phyloP scores from a whole-genome alignment of 2,888 invertebrate species.

The Coleophora deauratella region DNA sequence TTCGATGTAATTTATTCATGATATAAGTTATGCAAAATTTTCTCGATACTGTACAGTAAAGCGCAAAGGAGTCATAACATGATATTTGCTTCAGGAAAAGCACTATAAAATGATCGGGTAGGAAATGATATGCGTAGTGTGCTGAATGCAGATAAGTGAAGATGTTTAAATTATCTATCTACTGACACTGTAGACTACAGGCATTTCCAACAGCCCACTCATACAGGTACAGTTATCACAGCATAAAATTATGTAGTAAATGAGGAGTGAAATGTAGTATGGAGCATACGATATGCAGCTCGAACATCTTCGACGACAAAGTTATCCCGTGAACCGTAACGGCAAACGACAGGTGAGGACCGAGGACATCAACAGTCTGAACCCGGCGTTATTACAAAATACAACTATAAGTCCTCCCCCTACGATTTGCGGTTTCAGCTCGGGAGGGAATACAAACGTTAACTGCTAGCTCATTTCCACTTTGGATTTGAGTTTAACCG shows the following conservation, averaged over 20 bases:
- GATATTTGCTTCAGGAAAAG: neutral
- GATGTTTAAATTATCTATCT: slow-evolving; percentile 4
- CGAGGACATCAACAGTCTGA: slow-evolving; percentile 43
- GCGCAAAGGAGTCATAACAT: neutral
- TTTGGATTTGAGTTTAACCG: slow-evolving; percentile 50
- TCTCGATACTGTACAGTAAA: no score
- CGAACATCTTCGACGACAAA: slow-evolving; percentile 21
- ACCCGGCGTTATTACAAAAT: slow-evolving; percentile 39
- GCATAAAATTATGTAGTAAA: slow-evolving; percentile 11
- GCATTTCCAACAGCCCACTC: slow-evolving; percentile 1
- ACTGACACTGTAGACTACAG: slow-evolving; percentile 1
- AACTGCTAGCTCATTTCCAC: slow-evolving; percentile 57
- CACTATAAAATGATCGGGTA: neutral
- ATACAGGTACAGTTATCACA: slow-evolving; percentile 10
- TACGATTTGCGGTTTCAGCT: slow-evolving; percentile 53
- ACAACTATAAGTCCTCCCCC: slow-evolving; percentile 37
- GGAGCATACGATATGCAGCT: slow-evolving; percentile 3
- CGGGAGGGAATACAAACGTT: slow-evolving; percentile 39
- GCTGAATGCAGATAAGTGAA: neutral
- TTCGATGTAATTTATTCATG: no score
- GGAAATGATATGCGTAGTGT: no score
- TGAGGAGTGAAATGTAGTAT: slow-evolving; percentile 3
- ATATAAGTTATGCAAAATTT: no score
- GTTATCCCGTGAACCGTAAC: slow-evolving; percentile 37
- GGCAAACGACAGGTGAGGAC: slow-evolving; percentile 50